Evolutionary conservation across 2,113 vertebrate species (phyloP).

Genomic region (Peromyscus maniculatus): DNA sequence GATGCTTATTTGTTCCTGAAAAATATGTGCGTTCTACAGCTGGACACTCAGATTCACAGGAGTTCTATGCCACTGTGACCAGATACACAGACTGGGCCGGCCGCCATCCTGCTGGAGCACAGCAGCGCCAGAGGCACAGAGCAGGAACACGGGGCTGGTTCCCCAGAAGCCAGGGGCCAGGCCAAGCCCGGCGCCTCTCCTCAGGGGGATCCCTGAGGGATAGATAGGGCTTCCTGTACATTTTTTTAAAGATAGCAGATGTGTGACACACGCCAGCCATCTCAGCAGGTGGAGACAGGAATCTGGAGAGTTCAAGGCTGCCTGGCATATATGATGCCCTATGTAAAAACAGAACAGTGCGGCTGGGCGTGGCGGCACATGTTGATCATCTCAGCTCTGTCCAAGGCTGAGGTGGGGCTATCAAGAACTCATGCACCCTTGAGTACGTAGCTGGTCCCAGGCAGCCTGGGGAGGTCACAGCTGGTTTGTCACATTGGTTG

Average conservation of each 20-base stretch:
- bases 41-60: neutral
- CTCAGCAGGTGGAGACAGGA: neutral
- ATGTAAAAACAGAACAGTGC: neutral
- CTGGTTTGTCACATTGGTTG: neutral
- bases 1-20: neutral
- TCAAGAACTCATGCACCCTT: neutral
- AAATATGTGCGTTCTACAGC: neutral
- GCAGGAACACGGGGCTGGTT: accelerated
- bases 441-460: neutral
- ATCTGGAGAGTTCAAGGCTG: neutral
- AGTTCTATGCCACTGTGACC: neutral
- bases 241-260: neutral
- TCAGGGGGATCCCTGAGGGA: no score
- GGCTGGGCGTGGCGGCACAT: neutral
- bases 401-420: neutral
- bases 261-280: no score
- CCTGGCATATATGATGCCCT: neutral
- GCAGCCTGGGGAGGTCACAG: no score
- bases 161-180: no score
- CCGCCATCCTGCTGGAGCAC: neutral
- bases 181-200: neutral
- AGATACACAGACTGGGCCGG: neutral
- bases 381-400: no score
- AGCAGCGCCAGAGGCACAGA: neutral
- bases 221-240: neutral